Evolutionary conservation across 1,140 invertebrate species (phyloP).

Genomic region (Asbolus verrucosus): DNA sequence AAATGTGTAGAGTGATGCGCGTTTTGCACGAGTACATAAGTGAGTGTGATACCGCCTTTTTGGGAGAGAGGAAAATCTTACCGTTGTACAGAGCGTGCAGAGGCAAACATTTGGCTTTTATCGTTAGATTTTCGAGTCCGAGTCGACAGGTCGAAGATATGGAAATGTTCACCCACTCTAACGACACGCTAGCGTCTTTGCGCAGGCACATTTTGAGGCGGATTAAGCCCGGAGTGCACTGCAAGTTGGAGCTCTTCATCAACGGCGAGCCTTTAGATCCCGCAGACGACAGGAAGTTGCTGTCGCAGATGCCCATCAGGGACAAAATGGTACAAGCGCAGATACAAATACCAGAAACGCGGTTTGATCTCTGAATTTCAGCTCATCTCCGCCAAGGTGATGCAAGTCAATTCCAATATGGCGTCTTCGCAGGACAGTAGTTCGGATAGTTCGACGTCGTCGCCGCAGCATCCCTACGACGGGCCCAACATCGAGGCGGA

Average conservation of each 20-base stretch:
- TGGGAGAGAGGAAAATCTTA: constrained; percentile 89
- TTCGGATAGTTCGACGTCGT: constrained; percentile 79
- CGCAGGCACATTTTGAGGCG: constrained; percentile 80
- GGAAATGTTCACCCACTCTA: constrained; percentile 93
- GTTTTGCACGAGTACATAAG: constrained; percentile 95
- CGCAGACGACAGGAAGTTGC: constrained; percentile 87
- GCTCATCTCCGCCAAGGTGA: constrained; percentile 88
- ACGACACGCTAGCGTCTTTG: constrained; percentile 90
- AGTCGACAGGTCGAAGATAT: constrained; percentile 92
- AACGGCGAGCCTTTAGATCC: constrained; percentile 91
- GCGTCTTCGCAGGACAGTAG: constrained; percentile 83
- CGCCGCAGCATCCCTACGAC: constrained; percentile 85
- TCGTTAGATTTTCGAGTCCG: constrained; percentile 90
- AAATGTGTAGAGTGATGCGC: constrained; percentile 94
- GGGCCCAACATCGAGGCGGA: constrained; percentile 85
- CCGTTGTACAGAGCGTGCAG: constrained; percentile 89
- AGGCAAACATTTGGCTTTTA: constrained; percentile 89
- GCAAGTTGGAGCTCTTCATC: constrained; percentile 90
- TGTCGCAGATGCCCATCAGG: constrained; percentile 87
- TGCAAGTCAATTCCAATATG: constrained; percentile 83
- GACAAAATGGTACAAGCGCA: constrained; percentile 86
- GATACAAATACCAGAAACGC: constrained; percentile 22
- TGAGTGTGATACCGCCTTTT: constrained; percentile 94
- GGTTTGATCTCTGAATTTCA: constrained; percentile 60
- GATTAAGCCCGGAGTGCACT: constrained; percentile 80